Evolutionary conservation across 1,140 invertebrate species (phyloP).

Genomic region (Diploscapter pachys): DNA sequence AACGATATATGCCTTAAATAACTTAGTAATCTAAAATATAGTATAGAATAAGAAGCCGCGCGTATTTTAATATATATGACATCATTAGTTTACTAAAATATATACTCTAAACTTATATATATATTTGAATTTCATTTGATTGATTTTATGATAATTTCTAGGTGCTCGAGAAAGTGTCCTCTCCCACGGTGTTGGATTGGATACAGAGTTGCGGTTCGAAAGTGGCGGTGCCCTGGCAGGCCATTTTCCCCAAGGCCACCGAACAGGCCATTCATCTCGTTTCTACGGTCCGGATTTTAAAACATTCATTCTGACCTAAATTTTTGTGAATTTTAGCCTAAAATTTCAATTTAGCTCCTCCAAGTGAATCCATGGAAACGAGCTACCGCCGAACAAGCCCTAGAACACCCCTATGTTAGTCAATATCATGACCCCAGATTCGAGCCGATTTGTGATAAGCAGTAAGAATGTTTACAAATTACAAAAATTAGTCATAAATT

Average conservation of each 20-base stretch:
- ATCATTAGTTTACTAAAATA: no score
- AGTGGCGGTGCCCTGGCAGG: constrained; percentile 27
- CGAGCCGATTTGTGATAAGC: constrained; percentile 34
- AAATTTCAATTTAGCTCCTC: constrained; percentile 25
- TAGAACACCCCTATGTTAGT: constrained; percentile 40
- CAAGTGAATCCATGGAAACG: constrained; percentile 39
- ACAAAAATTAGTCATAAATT: not conserved
- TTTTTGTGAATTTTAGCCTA: not conserved
- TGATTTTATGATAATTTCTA: constrained; percentile 6
- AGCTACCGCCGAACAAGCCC: constrained; percentile 43
- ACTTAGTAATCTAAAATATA: not conserved
- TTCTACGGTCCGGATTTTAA: constrained; percentile 13
- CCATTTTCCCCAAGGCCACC: constrained; percentile 37
- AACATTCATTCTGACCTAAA: not conserved
- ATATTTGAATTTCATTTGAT: not conserved
- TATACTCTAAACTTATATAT: no score
- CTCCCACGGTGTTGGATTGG: constrained; percentile 29
- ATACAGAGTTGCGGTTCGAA: constrained; percentile 32
- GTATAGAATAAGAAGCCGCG: not conserved
- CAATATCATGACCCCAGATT: constrained; percentile 42
- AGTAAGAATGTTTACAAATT: constrained; percentile 17
- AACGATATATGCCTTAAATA: not conserved
- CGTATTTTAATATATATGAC: no score
- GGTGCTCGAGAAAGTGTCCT: constrained; percentile 31
- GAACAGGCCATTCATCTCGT: constrained; percentile 29